Base-by-base conservation (phyloP, 2,888 invertebrate species). In the Callyntrura guangdongensis region DNA sequence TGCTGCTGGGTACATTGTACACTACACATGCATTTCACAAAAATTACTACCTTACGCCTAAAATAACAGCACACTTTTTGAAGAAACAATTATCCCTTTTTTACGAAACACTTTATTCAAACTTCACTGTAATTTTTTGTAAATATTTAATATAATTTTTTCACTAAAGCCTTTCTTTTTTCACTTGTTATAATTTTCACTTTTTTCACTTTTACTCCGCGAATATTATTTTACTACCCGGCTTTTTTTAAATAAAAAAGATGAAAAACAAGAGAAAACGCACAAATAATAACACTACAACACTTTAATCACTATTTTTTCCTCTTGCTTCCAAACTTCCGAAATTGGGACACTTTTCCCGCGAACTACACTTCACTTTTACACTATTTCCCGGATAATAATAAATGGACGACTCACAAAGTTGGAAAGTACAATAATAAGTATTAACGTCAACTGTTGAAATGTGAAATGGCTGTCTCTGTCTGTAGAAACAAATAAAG, bases 1-100 rank as follows among this genome's bases (percentile, higher is more conserved):
- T 89, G 93, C 92, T 96, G 97, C 97, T 94, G 97, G 97, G 96
- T 97, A 97, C 97, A 97, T 97, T 95, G 96, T 96, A 95, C 95
- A 95, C 96, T 96, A 96, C 94, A 94, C 95, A 95, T 92, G 86
- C 94, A 94, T 94, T 91, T 90, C 92, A 91, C 93, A 91, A 87
- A 91, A 86, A 89, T 79, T 82, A 87, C 53, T 56, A 36, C 74
- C 72, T 36, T 81, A 87, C 83, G 86, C 89, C 85, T 79, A 79
- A 17, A 49, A 81, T 79, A 79, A 67, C 86, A 77, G 81, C 81
- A 85, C 90, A 82, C 90, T 90, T 49, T 56, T 49, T 56, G 14
- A 81, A 90, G 86, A 79, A 36, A 36, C 36, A 36, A 67, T 87
- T 81, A n/a, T 87, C 69, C 87, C 6, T 36, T 36, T 36, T 36